These are phyloP conservation scores for Cyrtodaria siliqua DNA, from an alignment of 2,888 invertebrate species.

Conservation along the genomic window DNA sequence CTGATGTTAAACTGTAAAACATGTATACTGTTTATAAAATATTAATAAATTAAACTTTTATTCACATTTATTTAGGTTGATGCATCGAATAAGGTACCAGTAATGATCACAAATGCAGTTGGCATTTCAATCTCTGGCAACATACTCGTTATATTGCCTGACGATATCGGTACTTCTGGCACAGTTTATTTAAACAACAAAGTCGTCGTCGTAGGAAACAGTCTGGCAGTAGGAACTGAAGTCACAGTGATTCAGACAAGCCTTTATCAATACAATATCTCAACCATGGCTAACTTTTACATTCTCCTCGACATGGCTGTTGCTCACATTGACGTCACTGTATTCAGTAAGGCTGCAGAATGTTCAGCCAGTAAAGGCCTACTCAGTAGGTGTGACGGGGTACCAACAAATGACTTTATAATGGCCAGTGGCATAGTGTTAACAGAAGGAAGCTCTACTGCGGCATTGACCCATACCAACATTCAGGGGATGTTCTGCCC, in stretches of 20 bases:
- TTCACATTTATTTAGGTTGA: conserved; percentile 54
- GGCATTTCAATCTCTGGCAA: conserved; percentile 42
- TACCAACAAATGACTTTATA: conserved; percentile 62
- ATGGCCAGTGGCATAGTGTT: conserved; percentile 50
- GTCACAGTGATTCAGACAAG: conserved; percentile 39
- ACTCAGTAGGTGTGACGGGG: conserved; percentile 63
- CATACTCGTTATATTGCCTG: conserved; percentile 53
- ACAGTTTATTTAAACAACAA: conserved; percentile 53
- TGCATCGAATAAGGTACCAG: conserved; percentile 45
- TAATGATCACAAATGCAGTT: conserved; percentile 51
- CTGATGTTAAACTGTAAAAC: no score
- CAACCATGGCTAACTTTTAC: conserved; percentile 33
- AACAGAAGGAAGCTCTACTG: conserved; percentile 10
- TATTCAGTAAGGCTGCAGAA: conserved; percentile 31
- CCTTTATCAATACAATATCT: conserved; percentile 46
- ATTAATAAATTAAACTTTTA: no score
- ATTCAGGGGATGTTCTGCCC: conserved; percentile 62
- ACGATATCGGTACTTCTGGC: conserved; percentile 22
- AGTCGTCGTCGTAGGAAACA: conserved; percentile 39
- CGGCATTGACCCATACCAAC: conserved; percentile 46
- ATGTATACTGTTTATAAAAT: no score
- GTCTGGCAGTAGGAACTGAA: conserved; percentile 31
- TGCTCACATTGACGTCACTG: conserved; percentile 45
- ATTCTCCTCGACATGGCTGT: conserved; percentile 58
- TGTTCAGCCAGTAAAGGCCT: conserved; percentile 62